A percentile compares a stretch with the other conserved stretches of the same genome.
phyloP scores from a whole-genome alignment of 2,888 invertebrate genomes.

The Macrophya annulata region DNA sequence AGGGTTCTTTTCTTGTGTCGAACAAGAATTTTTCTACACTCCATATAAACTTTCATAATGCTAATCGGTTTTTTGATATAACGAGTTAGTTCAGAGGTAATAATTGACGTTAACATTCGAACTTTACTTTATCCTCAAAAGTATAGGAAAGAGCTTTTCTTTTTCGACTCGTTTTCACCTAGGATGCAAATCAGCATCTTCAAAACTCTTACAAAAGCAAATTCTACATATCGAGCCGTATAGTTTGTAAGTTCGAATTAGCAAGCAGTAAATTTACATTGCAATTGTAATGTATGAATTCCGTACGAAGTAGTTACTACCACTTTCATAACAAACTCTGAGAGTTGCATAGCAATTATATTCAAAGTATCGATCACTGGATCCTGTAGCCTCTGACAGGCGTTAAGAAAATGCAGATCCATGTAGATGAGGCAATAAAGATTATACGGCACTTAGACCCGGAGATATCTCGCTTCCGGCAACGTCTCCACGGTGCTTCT shows the following conservation, averaged over 20 bases:
- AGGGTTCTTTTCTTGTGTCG: neutral
- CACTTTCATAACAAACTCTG: neutral
- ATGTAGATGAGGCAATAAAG: slow-evolving; percentile 44
- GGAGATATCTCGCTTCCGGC: slow-evolving; percentile 13
- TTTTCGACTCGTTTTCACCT: neutral
- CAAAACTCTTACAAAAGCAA: neutral
- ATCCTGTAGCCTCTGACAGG: neutral
- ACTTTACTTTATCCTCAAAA: neutral
- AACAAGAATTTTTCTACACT: neutral
- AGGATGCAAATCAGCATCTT: neutral
- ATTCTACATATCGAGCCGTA: neutral
- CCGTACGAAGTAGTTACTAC: neutral
- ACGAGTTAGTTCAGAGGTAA: neutral
- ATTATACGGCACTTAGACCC: slow-evolving; percentile 24
- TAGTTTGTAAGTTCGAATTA: neutral
- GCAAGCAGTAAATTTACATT: slow-evolving; percentile 1
- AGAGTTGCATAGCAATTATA: neutral
- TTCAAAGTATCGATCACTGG: neutral
- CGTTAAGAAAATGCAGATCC: slow-evolving; percentile 24
- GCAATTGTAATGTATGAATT: slow-evolving; percentile 17
- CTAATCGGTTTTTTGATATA: neutral
- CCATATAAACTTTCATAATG: slow-evolving; percentile 3
- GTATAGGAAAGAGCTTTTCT: neutral
- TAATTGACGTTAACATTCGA: slow-evolving; percentile 25
- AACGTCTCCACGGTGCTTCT: slow-evolving; percentile 5